These are phyloP conservation scores for Acanthococcus lagerstroemiae DNA, from an alignment of 2,888 invertebrate genomes.

Conservation along the genomic window DNA sequence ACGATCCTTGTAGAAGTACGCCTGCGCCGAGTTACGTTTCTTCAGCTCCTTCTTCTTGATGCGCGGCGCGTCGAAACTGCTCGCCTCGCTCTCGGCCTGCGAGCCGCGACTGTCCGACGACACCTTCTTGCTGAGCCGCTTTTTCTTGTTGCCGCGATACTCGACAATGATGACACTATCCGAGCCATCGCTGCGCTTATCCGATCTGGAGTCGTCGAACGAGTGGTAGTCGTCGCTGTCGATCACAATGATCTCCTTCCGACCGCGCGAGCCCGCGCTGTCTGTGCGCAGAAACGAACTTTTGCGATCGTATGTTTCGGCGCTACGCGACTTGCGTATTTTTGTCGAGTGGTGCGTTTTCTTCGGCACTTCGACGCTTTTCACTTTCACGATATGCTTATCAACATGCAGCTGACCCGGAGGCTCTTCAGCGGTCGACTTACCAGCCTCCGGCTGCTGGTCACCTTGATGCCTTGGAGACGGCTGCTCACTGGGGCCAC, in stretches of 20 bases:
- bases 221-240: constrained; percentile 37
- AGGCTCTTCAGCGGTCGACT: not conserved
- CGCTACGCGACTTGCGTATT: constrained; percentile 23
- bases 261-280: constrained; percentile 12
- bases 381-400: constrained; percentile 14
- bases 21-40: constrained; percentile 10
- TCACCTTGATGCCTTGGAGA: not conserved
- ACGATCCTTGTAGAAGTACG: constrained; percentile 13
- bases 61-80: constrained; percentile 22
- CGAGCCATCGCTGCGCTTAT: constrained; percentile 22
- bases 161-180: constrained; percentile 38
- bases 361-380: constrained; percentile 12
- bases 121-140: constrained; percentile 31
- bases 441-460: not conserved
- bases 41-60: constrained; percentile 23
- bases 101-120: constrained; percentile 26
- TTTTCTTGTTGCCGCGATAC: constrained; percentile 36
- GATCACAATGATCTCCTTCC: constrained; percentile 37
- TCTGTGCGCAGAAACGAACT: constrained; percentile 8
- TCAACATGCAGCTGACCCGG: not conserved
- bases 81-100: constrained; percentile 25
- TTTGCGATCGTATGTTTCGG: constrained; percentile 24
- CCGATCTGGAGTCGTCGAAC: constrained; percentile 22
- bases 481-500: not conserved
- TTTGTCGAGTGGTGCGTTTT: not conserved